These are phyloP conservation scores for Pseudolaguvia tuberculata DNA, from an alignment of 2,113 vertebrate genomes.

Conservation along the genomic window DNA sequence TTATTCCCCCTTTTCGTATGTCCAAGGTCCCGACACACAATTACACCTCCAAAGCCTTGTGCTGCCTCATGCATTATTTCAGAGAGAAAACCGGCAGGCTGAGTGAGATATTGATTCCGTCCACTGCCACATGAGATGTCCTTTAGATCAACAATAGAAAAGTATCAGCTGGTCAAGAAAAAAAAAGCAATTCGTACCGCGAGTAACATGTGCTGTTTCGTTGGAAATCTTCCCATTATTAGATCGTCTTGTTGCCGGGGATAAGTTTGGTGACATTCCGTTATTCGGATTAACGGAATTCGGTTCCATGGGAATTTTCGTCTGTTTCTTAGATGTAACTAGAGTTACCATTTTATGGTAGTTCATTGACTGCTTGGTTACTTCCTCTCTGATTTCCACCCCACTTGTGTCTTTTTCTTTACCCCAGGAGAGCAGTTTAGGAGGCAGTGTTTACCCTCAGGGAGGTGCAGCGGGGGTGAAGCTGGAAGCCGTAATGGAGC, in stretches of 20 bases:
- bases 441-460: conserved; percentile 68
- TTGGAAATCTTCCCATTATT: not conserved
- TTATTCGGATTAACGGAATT: not conserved
- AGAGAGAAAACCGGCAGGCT: conserved; percentile 2
- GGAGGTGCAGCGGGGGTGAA: conserved; percentile 77
- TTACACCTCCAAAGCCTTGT: conserved; percentile 23
- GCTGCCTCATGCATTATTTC: conserved; percentile 24
- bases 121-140: not conserved
- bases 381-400: conserved; percentile 19
- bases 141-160: not conserved
- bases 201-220: not conserved
- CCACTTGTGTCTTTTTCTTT: conserved; percentile 3
- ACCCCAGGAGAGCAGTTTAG: conserved; percentile 70
- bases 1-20: conserved; percentile 21
- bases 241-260: not conserved
- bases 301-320: not conserved
- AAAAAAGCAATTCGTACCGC: not conserved
- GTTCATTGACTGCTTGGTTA: conserved; percentile 36
- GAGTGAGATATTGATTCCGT: not conserved
- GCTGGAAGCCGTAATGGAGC: conserved; percentile 86
- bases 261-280: not conserved
- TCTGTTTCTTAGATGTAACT: conserved; percentile 15
- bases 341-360: conserved; percentile 24
- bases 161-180: not conserved
- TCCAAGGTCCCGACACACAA: conserved; percentile 15